Evolutionary conservation across 92 coral and sea anemone species (phyloP).

Genomic region (Palythoa grandis): DNA sequence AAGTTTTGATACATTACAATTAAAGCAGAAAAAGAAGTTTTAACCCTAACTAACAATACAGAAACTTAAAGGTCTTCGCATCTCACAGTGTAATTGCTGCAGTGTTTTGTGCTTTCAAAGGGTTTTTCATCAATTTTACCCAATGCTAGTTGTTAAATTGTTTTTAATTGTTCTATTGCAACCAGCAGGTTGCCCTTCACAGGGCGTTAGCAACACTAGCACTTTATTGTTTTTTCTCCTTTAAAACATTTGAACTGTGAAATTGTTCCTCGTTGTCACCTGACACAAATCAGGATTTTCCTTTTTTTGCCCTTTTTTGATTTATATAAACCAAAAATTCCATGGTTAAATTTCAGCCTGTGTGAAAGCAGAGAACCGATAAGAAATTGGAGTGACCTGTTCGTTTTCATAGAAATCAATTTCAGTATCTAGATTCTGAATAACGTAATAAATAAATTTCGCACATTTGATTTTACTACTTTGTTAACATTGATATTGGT

Average conservation of each 20-base stretch:
- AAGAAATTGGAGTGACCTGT: background rate
- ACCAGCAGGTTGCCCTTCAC: conserved; percentile 17
- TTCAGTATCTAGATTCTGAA: too few relatives aligned
- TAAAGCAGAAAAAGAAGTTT: background rate
- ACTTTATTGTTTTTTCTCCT: background rate
- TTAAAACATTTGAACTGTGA: conserved; percentile 1
- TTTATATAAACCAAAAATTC: background rate
- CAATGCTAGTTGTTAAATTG: background rate
- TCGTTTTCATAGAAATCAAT: background rate
- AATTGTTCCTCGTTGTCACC: conserved; percentile 3
- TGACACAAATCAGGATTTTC: background rate
- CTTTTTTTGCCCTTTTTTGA: background rate
- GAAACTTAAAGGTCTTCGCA: background rate
- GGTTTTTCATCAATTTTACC: background rate
- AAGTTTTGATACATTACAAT: background rate
- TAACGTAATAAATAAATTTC: too few relatives aligned
- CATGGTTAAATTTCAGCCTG: background rate
- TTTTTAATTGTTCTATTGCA: background rate
- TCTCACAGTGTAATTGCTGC: background rate
- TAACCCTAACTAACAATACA: background rate
- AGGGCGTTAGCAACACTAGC: background rate
- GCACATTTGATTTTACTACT: too few relatives aligned
- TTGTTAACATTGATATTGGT: too few relatives aligned
- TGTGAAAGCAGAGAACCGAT: background rate
- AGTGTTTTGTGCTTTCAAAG: background rate